A percentile compares a stretch with the other conserved stretches of the same genome.
These are phyloP conservation scores for Spheniscus humboldti DNA, from an alignment of 2,797 vertebrate genomes.

Conservation along the genomic window DNA sequence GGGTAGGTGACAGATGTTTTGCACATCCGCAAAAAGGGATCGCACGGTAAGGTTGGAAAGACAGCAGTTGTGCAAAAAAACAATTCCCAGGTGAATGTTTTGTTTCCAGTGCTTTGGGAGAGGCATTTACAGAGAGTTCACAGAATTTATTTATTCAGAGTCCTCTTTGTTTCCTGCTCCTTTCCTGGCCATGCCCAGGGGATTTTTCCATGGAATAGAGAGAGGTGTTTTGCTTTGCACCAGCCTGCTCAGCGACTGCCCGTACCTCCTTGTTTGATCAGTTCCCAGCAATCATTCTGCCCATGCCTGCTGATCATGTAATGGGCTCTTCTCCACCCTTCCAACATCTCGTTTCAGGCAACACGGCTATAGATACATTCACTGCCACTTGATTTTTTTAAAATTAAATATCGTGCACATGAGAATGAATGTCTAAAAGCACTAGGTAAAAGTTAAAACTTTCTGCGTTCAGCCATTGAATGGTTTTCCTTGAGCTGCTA, in stretches of 20 bases:
- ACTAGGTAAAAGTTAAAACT: slow-evolving; percentile 3
- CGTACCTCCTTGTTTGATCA: neutral
- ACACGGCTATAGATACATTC: neutral
- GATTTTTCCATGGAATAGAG: neutral
- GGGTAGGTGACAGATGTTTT: neutral
- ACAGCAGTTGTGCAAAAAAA: neutral
- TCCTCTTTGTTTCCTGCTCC: slow-evolving; percentile 47
- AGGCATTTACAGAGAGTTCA: neutral
- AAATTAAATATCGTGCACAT: neutral
- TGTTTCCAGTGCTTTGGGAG: neutral
- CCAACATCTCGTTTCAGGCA: neutral
- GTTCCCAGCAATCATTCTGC: neutral
- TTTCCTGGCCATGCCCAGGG: neutral
- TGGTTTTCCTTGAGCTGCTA: slow-evolving; percentile 1
- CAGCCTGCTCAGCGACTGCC: neutral
- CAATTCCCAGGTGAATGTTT: neutral
- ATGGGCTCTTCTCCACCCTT: neutral
- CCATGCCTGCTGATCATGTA: neutral
- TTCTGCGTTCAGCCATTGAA: neutral
- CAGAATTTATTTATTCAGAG: slow-evolving; percentile 24
- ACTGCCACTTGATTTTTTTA: neutral
- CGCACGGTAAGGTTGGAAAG: neutral
- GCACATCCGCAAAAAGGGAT: neutral
- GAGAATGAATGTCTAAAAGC: neutral
- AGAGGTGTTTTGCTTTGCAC: neutral